A percentile compares a stretch with the other conserved stretches of the same genome.
Evolutionary conservation across 2,113 vertebrate species (phyloP).

Genomic region (Gadus macrocephalus): DNA sequence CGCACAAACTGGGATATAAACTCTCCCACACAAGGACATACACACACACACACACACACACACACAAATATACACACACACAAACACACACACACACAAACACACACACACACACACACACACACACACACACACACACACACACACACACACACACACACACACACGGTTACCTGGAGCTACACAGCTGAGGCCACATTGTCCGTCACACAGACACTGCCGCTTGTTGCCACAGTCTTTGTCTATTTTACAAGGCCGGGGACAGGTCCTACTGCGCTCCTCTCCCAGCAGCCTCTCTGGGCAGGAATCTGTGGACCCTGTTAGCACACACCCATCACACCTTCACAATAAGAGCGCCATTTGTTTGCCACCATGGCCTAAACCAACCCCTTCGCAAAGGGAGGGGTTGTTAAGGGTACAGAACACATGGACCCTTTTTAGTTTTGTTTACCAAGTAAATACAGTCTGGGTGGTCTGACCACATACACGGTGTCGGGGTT

Average conservation of each 20-base stretch:
- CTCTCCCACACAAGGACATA: not conserved
- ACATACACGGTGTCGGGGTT: no score
- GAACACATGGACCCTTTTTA: no score
- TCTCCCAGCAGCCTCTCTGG: conserved; percentile 65
- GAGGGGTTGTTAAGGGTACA: not conserved
- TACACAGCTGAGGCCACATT: conserved; percentile 81
- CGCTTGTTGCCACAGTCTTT: conserved; percentile 69
- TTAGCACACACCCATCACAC: conserved; percentile 37
- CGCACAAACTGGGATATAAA: not conserved
- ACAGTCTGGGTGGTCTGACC: no score
- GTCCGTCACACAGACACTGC: conserved; percentile 76
- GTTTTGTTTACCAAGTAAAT: no score
- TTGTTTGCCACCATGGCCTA: no score
- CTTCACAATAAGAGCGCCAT: no score
- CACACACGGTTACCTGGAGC: conserved; percentile 60
- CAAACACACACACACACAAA: conserved; percentile 20
- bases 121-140: conserved; percentile 22
- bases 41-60: conserved; percentile 13
- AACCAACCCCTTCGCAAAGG: not conserved
- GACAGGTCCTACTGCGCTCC: conserved; percentile 65
- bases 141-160: conserved; percentile 24
- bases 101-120: conserved; percentile 8
- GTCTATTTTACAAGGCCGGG: conserved; percentile 66
- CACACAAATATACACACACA: conserved; percentile 2
- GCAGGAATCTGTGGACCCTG: conserved; percentile 56